phyloP scores from a whole-genome alignment of 2,888 invertebrate genomes.

The Tipula confusa region DNA sequence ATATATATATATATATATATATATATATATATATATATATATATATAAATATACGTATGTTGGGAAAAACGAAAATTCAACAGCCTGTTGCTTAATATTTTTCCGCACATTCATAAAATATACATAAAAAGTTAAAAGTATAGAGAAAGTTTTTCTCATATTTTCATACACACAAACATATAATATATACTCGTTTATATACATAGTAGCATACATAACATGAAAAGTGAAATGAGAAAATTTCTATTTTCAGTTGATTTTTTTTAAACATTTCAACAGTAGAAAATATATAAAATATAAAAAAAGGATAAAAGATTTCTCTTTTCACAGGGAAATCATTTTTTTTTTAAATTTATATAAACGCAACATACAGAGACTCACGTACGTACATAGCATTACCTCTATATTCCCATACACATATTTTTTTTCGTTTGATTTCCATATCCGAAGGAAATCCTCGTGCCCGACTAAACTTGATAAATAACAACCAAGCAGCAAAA shows the following conservation, averaged over 20 bases:
- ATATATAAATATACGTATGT: neutral
- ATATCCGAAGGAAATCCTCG: constrained; percentile 20
- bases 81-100: constrained; percentile 25
- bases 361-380: neutral
- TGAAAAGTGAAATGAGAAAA: constrained; percentile 12
- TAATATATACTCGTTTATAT: neutral
- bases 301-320: constrained; percentile 21
- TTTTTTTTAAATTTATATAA: neutral
- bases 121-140: neutral
- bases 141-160: neutral
- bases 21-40: neutral
- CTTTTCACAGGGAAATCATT: constrained; percentile 12
- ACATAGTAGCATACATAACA: neutral
- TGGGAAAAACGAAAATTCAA: neutral
- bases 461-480: constrained; percentile 25
- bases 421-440: neutral
- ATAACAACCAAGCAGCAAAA: neutral
- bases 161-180: neutral
- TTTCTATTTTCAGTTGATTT: constrained; percentile 3
- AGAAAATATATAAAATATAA: neutral
- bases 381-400: neutral
- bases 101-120: neutral
- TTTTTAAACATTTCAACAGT: constrained; percentile 8
- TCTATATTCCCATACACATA: neutral
- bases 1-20: no score